phyloP scores from a whole-genome alignment of 2,113 vertebrate species.

The Gracilinanus agilis region DNA sequence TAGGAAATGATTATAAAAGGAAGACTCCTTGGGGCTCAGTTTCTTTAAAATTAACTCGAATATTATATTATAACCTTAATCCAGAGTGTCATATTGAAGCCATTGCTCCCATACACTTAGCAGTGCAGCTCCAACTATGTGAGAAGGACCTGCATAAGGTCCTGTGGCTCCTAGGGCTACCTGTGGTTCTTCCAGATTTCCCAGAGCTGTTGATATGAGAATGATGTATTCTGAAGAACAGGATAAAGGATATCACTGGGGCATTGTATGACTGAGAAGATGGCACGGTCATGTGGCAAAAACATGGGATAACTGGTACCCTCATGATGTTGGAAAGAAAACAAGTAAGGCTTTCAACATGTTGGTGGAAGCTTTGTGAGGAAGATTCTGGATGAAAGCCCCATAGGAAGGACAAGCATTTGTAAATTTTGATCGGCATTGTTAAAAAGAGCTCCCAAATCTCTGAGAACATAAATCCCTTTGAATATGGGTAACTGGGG shows the following conservation, averaged over 20 bases:
- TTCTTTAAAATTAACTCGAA: slow-evolving; percentile 51
- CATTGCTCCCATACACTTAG: neutral
- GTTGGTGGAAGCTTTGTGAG: neutral
- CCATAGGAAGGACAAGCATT: neutral
- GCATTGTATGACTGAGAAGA: neutral
- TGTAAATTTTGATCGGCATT: neutral
- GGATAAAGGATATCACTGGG: neutral
- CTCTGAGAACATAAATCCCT: neutral
- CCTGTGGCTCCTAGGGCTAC: neutral
- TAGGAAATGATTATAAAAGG: slow-evolving; percentile 3
- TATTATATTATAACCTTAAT: neutral
- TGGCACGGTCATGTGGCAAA: neutral
- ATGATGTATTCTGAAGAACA: neutral
- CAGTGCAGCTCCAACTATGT: neutral
- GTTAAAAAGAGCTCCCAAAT: neutral
- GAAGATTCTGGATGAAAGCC: neutral
- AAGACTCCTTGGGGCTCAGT: slow-evolving; percentile 25
- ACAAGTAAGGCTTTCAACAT: neutral
- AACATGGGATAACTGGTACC: neutral
- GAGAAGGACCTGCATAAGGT: neutral
- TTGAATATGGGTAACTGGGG: neutral
- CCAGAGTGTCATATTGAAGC: neutral
- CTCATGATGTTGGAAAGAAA: neutral
- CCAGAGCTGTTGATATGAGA: neutral
- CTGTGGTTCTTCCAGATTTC: too few relatives aligned